phyloP scores from a whole-genome alignment of 2,888 invertebrate genomes.

The Philhelius pedissequus region DNA sequence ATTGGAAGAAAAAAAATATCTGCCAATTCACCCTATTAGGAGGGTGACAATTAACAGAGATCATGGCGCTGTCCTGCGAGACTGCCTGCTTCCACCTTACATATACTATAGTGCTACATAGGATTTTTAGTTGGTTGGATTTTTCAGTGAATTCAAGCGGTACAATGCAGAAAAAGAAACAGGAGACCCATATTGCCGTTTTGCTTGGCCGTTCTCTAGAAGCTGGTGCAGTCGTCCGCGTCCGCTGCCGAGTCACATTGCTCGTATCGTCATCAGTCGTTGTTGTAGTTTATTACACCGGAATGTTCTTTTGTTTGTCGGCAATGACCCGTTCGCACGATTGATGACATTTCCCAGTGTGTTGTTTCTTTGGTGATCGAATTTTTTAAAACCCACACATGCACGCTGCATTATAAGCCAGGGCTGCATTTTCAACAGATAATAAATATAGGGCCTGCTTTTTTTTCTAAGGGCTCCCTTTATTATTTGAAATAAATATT shows the following conservation, averaged over 20 bases:
- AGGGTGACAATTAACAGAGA: constrained; percentile 68
- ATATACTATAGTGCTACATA: neutral
- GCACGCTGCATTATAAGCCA: neutral
- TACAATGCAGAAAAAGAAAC: neutral
- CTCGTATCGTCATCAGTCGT: constrained; percentile 1
- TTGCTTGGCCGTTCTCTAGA: constrained; percentile 34
- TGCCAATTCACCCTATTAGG: constrained; percentile 44
- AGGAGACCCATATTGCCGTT: constrained; percentile 54
- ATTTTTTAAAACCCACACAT: constrained; percentile 43
- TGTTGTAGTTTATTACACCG: constrained; percentile 61
- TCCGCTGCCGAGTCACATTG: neutral
- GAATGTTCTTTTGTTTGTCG: constrained; percentile 68
- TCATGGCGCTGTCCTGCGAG: constrained; percentile 56
- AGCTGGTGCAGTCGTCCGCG: neutral
- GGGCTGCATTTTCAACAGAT: neutral
- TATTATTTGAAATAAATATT: too few relatives aligned
- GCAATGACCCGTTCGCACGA: constrained; percentile 63
- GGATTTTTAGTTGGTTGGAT: neutral
- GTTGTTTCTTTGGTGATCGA: constrained; percentile 57
- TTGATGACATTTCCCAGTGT: constrained; percentile 59
- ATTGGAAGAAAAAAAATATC: constrained; percentile 16
- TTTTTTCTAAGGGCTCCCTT: too few relatives aligned
- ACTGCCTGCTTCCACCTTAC: neutral
- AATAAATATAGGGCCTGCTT: too few relatives aligned
- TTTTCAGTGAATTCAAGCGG: constrained; percentile 24